Base-by-base conservation (phyloP, 2,113 vertebrate genomes). In the Rhinoderma darwinii region DNA sequence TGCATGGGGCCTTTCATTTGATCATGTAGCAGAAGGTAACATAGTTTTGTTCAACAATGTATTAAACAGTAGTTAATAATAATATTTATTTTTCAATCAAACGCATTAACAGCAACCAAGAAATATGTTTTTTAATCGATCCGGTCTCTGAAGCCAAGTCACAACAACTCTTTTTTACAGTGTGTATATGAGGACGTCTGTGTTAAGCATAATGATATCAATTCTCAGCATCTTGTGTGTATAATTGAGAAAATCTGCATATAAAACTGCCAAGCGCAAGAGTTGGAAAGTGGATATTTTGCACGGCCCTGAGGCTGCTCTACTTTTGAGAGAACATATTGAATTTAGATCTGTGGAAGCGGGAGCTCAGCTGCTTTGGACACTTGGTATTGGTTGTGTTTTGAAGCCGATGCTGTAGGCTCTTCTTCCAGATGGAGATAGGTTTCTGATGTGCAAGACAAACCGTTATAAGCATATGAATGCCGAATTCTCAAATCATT, bases 361-460 rank as follows among this genome's bases (percentile, higher is more conserved):
- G 91, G 89, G 91, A 89, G 89, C 89, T 94, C 93, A 94, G 92
- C 93, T 96, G 93, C 92, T 89, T 95, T 93, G 92, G 94, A 94
- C 91, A 94, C 89, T 93, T 94, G 94, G 94, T 92, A 93, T 92
- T 89, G 92, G 89, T 92, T 86, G 0, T 90, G 72, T 93, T 91
- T 92, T 92, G 91, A 88, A 93, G 90, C 93, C 93, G 91, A 78
- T 92, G 91, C 92, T 92, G 92, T 92, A 94, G 93, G 92, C 94
- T 95, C 94, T 91, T 91, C 90, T 94, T 92, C 92, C 94, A 96
- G 94, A 95, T 94, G 78, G 94, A 93, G 90, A 87, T 88, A 92
- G 91, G 91, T 61, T 84, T 61, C 54, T 84, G 70, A 41, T 41
- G 90, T 91, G 88, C 92, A 88, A 89, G 88, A 89, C 89, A 89